A percentile compares a stretch with the other conserved stretches of the same genome.
phyloP scores from a whole-genome alignment of 2,888 invertebrate genomes.

The Andrena dorsata region DNA sequence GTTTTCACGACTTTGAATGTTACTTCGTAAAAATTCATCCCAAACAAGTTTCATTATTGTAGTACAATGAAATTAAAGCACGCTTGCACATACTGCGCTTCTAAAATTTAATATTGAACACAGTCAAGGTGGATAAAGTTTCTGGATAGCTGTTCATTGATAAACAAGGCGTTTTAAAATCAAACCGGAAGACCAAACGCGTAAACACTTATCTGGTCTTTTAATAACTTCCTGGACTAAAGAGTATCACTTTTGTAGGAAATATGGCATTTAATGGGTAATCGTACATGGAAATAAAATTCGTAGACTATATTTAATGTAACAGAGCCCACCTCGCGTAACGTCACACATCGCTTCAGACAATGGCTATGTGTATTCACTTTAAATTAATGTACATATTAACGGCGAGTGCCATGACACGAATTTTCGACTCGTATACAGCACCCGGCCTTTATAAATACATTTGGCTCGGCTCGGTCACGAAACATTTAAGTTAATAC shows the following conservation, averaged over 20 bases:
- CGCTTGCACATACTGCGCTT: too few species aligned
- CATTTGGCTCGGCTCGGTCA: too few species aligned
- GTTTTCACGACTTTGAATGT: too few species aligned
- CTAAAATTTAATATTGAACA: too few species aligned
- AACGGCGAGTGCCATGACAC: neutral
- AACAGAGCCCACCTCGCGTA: neutral
- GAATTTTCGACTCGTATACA: neutral
- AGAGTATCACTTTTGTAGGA: neutral
- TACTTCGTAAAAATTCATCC: too few species aligned
- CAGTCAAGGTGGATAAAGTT: too few species aligned
- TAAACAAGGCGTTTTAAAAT: neutral
- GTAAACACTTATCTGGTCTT: too few species aligned
- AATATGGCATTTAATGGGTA: neutral
- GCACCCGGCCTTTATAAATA: constrained; percentile 16
- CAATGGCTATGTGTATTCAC: neutral
- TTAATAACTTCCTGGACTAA: too few species aligned
- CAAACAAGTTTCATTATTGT: too few species aligned
- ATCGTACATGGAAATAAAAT: constrained; percentile 6
- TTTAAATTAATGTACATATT: constrained; percentile 12
- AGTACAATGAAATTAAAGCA: too few species aligned
- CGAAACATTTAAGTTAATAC: neutral
- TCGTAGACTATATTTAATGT: neutral
- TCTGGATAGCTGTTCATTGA: too few species aligned
- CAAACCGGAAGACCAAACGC: neutral
- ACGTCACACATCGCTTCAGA: neutral